Conservation (phyloP, 2,888 invertebrate genomes). For the Pristionchus maxplancki region DNA sequence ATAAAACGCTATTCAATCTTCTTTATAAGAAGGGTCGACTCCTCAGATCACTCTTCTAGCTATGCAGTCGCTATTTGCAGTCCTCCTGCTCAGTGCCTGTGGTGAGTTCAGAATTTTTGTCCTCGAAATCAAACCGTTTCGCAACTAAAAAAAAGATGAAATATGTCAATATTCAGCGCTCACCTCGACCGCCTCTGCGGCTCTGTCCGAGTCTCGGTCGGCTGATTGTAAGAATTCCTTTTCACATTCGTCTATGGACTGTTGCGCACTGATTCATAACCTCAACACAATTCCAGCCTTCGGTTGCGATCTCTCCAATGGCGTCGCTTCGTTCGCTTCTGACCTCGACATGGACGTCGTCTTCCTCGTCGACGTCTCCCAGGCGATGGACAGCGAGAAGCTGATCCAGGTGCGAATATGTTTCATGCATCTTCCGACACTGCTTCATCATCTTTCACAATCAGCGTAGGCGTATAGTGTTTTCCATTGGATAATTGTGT, state of each 20-base stretch:
- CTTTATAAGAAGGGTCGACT: neutral
- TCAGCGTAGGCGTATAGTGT: too few relatives aligned
- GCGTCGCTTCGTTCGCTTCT: neutral
- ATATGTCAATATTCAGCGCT: too few relatives aligned
- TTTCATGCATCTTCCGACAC: neutral
- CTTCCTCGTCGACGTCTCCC: conserved; percentile 9
- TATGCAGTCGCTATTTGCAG: neutral
- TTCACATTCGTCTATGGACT: too few relatives aligned
- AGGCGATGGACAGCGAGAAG: neutral
- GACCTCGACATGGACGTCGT: neutral
- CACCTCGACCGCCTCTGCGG: neutral
- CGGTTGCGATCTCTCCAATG: conserved; percentile 18
- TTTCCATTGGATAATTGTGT: too few relatives aligned
- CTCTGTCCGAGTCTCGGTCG: neutral
- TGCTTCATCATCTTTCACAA: too few relatives aligned
- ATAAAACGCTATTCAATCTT: neutral
- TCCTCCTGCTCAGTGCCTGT: neutral
- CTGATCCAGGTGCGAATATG: neutral
- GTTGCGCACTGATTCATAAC: too few relatives aligned
- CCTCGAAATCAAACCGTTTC: too few relatives aligned
- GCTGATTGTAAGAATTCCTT: neutral
- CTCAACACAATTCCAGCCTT: too few relatives aligned
- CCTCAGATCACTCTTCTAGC: neutral
- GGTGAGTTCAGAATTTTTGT: too few relatives aligned
- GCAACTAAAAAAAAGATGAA: too few relatives aligned